phyloP scores from a whole-genome alignment of 2,797 vertebrate species.

The Rhabdophis nuchalis region DNA sequence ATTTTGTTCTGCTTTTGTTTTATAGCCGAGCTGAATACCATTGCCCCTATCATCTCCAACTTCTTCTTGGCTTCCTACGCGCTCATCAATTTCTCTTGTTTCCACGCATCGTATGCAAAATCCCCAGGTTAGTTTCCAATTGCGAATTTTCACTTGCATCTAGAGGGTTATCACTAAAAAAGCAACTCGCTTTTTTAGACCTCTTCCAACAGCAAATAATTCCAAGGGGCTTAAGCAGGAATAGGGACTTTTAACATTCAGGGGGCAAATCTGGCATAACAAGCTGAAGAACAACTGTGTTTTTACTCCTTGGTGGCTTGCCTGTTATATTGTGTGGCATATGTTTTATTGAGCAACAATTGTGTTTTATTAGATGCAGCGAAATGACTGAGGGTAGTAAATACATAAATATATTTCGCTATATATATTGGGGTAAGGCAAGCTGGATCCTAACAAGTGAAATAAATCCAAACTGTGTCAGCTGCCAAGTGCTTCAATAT shows the following conservation, averaged over 20 bases:
- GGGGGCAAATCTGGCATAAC: background rate
- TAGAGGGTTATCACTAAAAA: no score
- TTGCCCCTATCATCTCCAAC: constrained; percentile 98
- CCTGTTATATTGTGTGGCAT: background rate
- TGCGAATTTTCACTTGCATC: background rate
- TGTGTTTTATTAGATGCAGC: background rate
- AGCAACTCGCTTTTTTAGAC: background rate
- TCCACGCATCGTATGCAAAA: constrained; percentile 96
- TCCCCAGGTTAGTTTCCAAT: constrained; percentile 84
- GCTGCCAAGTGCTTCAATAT: background rate
- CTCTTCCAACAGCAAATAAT: background rate
- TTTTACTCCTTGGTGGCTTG: background rate
- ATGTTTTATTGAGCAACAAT: background rate
- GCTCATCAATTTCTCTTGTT: constrained; percentile 98
- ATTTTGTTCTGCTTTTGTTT: constrained; percentile 19
- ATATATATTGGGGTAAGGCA: background rate
- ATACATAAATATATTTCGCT: no score
- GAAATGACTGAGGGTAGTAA: background rate
- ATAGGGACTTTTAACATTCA: background rate
- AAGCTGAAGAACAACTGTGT: background rate
- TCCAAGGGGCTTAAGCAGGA: background rate
- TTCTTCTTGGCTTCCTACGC: constrained; percentile 98
- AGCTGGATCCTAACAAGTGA: no score
- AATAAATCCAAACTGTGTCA: background rate
- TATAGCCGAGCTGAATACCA: constrained; percentile 87